Evolutionary conservation across 2,888 invertebrate genomes (phyloP), one percentile per base, ranked within the genome.

Genomic region (Orthosia gracilis): DNA sequence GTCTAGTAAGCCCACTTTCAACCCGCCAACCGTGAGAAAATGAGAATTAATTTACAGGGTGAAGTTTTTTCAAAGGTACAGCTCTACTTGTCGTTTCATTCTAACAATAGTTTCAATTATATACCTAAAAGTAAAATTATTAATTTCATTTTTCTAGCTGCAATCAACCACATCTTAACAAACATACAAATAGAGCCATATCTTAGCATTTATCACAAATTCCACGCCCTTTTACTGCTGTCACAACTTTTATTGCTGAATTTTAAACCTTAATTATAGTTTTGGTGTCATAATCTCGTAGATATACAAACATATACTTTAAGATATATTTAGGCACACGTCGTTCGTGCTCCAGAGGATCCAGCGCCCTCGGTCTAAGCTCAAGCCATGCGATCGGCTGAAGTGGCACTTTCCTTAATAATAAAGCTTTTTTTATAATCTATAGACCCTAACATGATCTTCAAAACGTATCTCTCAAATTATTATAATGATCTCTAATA

Each of bases 251-350:
- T 88, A 88, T 89, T 88, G 88, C 87, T 88, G 88, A 81, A 78
- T 87, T 86, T 85, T 80, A 49, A 67, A 71, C 79, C 89, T 91
- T 91, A 90, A 86, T 88, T 84, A 91, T 92, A 93, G 90, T 94
- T 94, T 95, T 95, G 95, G 95, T 94, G 94, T 94, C 90, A 91
- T 94, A 95, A 95, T 95, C 94, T 94, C 94, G 92, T 91, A 89
- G 86, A 90, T 88, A 90, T 89, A 87, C 84, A 85, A 84, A 86
- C 80, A 86, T 80, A 76, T 80, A 78, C 64, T 77, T 77, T 69
- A 81, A 26, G 40, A 82, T 82, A 73, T 81, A 83, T 76, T 79
- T 81, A 84, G 83, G 83, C 83, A 82, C 83, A 73, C 84, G 73
- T 68, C 31, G 61, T 66, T 72, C 72, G 78, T 83, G 79, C 66